These are phyloP conservation scores for Ceyx margarethae DNA, from an alignment of 2,113 vertebrate species.

Conservation along the genomic window DNA sequence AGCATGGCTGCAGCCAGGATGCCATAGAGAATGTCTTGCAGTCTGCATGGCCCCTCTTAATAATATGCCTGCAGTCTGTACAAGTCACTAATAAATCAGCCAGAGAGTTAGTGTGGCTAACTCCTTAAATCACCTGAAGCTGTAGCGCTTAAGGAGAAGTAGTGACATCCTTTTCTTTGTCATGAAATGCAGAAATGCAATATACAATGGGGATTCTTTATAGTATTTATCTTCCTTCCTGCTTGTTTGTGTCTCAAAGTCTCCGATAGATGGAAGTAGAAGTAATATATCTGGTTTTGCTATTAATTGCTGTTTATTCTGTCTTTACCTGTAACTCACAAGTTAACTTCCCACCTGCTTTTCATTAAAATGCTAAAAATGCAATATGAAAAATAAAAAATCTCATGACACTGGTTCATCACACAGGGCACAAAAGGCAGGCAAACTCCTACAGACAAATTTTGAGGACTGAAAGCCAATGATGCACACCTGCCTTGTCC, in stretches of 20 bases:
- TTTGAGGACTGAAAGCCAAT: neutral
- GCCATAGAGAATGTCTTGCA: neutral
- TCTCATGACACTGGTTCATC: rapidly evolving
- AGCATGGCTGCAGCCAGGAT: neutral
- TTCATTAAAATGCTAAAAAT: neutral
- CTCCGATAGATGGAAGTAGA: neutral
- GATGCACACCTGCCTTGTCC: neutral
- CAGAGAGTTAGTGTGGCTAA: neutral
- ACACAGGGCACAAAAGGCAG: neutral
- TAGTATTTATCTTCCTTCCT: neutral
- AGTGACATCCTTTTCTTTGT: neutral
- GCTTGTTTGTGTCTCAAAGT: neutral
- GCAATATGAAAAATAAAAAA: neutral
- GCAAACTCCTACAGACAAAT: neutral
- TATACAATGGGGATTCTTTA: neutral
- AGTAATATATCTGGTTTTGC: neutral
- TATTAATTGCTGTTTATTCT: neutral
- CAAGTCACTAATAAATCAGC: neutral
- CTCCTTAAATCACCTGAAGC: neutral
- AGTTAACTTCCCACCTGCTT: neutral
- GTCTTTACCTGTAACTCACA: neutral
- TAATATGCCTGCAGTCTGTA: rapidly evolving
- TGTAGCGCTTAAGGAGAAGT: neutral
- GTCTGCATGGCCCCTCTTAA: neutral
- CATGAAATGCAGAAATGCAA: neutral